A percentile compares a stretch with the other conserved stretches of the same genome.
Evolutionary conservation across 2,888 invertebrate species (phyloP).

Genomic region (Cataglyphis altisquamis): DNA sequence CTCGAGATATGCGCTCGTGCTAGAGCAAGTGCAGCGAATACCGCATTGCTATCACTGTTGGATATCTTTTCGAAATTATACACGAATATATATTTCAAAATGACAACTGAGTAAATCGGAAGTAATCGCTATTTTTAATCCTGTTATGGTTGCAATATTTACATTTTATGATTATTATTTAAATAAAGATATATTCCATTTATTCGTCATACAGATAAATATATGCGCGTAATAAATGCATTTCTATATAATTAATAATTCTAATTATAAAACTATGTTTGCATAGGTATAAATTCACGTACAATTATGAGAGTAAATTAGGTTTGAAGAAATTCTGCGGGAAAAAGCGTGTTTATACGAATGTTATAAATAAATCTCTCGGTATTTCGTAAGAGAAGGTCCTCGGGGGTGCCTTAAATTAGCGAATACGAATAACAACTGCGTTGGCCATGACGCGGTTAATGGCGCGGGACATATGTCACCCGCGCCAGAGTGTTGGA

Average conservation of each 20-base stretch:
- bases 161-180: neutral
- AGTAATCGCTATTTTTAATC: neutral
- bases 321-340: neutral
- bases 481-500: constrained; percentile 31
- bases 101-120: neutral
- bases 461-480: constrained; percentile 50
- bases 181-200: neutral
- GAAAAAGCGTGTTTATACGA: neutral
- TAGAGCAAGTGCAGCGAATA: constrained; percentile 47
- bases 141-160: neutral
- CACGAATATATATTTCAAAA: neutral
- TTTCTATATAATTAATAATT: neutral
- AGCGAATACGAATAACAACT: constrained; percentile 41
- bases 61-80: neutral
- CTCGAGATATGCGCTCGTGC: constrained; percentile 69
- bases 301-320: constrained; percentile 5
- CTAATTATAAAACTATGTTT: neutral
- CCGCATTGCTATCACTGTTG: constrained; percentile 13
- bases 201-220: neutral
- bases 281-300: neutral
- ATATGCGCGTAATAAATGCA: neutral
- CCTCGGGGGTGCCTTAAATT: constrained; percentile 33
- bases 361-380: constrained; percentile 25
- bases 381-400: constrained; percentile 23
- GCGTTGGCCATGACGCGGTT: constrained; percentile 36